A percentile compares a stretch with the other conserved stretches of the same genome.
These are phyloP conservation scores for Lamellibrachia columna DNA, from an alignment of 2,888 invertebrate species.

Conservation along the genomic window DNA sequence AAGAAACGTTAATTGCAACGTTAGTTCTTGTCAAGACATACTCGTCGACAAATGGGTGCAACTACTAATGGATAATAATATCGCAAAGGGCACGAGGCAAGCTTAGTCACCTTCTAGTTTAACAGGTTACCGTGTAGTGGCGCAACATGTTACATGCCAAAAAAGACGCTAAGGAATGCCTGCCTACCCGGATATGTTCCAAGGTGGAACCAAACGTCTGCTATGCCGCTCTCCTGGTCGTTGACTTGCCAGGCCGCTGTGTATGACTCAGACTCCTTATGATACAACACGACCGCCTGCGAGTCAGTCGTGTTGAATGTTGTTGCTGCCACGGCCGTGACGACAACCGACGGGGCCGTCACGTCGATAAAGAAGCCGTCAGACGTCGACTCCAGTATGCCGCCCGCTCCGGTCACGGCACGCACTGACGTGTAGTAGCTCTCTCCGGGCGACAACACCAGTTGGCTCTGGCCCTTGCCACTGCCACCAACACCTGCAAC, in stretches of 20 bases:
- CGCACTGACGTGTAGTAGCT: conserved; percentile 22
- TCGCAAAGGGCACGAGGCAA: too few relatives aligned
- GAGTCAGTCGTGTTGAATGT: background rate
- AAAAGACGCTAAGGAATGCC: background rate
- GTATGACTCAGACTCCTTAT: background rate
- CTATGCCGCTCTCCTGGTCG: background rate
- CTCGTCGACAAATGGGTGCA: too few relatives aligned
- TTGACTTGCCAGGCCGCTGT: background rate
- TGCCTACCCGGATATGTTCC: background rate
- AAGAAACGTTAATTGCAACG: background rate
- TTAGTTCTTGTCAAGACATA: background rate
- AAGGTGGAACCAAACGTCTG: background rate
- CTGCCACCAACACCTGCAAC: background rate
- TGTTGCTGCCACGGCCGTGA: background rate
- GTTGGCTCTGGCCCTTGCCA: background rate
- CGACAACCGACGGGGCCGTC: background rate
- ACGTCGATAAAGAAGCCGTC: background rate
- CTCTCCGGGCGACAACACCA: background rate
- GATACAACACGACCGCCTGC: background rate
- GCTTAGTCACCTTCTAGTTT: too few relatives aligned
- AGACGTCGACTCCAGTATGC: background rate
- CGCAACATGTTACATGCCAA: too few relatives aligned
- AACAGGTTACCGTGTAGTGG: too few relatives aligned
- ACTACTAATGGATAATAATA: too few relatives aligned
- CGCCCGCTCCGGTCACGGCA: conserved; percentile 24